Evolutionary conservation across 1,140 invertebrate species (phyloP), one percentile per base, ranked within the genome.

Genomic region (Eufriesea mexicana): DNA sequence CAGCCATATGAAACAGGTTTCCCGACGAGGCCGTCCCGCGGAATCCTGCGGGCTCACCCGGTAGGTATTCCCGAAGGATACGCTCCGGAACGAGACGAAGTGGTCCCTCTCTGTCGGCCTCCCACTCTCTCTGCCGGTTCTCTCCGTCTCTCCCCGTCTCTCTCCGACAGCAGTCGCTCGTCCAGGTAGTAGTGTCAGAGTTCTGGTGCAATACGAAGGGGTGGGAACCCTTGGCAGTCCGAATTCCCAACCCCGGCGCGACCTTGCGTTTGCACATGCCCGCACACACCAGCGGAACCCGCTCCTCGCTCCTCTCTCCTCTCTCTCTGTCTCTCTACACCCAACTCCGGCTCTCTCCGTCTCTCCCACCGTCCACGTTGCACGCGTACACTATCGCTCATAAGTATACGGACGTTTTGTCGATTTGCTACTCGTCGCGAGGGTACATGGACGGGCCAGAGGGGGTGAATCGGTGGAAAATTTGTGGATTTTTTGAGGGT

Each of bases 221-320:
- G 90, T 92, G 91, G 89, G 91, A 92, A 92, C 91, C 91, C 91
- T 91, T 89, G 77, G 78, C 78, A 79, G 76, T 90, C 80, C 67
- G 79, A 82, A 91, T 92, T 92, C 91, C 91, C 91, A 92, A 92
- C 90, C 89, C 86, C 84, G 88, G 79, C 62, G 49, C 86, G 85
- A 85, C 88, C 87, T 89, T 86, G 85, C 84, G 79, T 79, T 78
- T 77, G 81, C 87, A 86, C 87, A 81, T 89, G 71, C 84, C 84
- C 74, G 83, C 81, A 66, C 85, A 79, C 72, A 67, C 83, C 57
- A 54, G 45, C 20, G 61, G 28, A 76, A 64, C 47, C 23, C 54
- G 49, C 66, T 79, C 23, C 47, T 64, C 16, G 5, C 25, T 16
- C 5, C 9, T 62, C 28, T 25, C 20, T 49, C 20, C 9, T 16